A percentile compares a stretch with the other conserved stretches of the same genome.
Evolutionary conservation across 2,113 vertebrate species (phyloP).

Genomic region (Fregetta grallaria): DNA sequence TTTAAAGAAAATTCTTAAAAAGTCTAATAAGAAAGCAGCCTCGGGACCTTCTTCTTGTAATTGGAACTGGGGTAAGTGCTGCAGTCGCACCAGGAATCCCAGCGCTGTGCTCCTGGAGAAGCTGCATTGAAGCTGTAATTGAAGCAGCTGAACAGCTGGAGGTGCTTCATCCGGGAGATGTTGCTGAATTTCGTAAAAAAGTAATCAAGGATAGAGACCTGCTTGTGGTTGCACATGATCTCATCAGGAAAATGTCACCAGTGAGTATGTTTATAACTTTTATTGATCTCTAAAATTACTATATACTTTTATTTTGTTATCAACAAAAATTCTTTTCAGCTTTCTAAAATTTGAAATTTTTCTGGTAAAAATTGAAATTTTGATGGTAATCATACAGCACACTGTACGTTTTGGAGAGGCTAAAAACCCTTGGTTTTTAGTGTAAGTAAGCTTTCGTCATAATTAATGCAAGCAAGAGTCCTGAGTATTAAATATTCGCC

Average conservation of each 20-base stretch:
- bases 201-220: slow-evolving; percentile 69
- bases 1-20: slow-evolving; percentile 72
- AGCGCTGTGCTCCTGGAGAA: slow-evolving; percentile 69
- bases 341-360: not conserved
- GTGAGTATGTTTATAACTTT: slow-evolving; percentile 36
- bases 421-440: not conserved
- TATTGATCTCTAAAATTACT: not conserved
- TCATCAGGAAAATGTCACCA: slow-evolving; percentile 79
- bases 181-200: slow-evolving; percentile 68
- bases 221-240: slow-evolving; percentile 76
- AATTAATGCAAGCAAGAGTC: not conserved
- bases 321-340: not conserved
- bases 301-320: not conserved
- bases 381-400: not conserved
- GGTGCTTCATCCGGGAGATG: slow-evolving; percentile 70
- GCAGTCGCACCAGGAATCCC: slow-evolving; percentile 72
- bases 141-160: slow-evolving; percentile 74
- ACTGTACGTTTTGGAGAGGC: not conserved
- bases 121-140: slow-evolving; percentile 73
- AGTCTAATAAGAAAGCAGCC: slow-evolving; percentile 73
- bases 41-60: slow-evolving; percentile 71
- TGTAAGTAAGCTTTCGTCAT: not conserved
- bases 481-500: not conserved
- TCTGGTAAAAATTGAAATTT: not conserved
- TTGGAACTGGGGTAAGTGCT: slow-evolving; percentile 71